Percentiles rank a stretch among this genome's conserved stretches.
Conservation (phyloP, 2,797 vertebrate genomes). For the Oreortyx pictus region DNA sequence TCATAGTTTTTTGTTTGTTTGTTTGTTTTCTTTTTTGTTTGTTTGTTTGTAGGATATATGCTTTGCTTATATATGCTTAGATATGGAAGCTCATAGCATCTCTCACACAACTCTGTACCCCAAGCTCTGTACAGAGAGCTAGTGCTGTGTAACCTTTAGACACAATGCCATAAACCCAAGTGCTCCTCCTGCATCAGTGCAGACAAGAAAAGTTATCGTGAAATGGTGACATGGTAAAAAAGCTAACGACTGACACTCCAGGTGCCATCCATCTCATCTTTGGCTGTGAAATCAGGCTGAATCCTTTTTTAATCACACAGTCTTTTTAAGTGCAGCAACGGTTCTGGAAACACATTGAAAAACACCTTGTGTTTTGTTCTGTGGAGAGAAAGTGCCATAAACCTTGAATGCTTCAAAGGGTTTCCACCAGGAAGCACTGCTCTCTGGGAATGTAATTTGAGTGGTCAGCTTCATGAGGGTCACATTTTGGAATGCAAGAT, state of each 20-base stretch:
- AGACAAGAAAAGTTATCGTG: neutral
- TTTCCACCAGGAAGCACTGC: neutral
- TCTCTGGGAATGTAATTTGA: constrained; percentile 26
- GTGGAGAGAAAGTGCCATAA: neutral
- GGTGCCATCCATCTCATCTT: neutral
- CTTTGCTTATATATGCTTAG: neutral
- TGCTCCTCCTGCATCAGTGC: neutral
- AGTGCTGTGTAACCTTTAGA: neutral
- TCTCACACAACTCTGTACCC: neutral
- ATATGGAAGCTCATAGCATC: neutral
- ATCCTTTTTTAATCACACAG: neutral
- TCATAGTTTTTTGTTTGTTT: neutral
- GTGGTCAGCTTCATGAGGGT: accelerated
- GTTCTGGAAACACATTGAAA: neutral
- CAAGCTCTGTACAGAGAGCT: neutral
- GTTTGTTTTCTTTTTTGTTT: neutral
- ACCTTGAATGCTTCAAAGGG: neutral
- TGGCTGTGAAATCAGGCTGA: neutral
- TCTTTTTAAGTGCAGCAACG: neutral
- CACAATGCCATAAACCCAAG: neutral
- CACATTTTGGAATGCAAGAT: neutral
- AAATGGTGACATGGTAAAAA: neutral
- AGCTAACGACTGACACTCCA: neutral
- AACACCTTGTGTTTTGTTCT: neutral
- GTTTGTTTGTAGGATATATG: neutral